Percentiles rank a stretch among this genome's conserved stretches.
Evolutionary conservation across 2,113 vertebrate genomes (phyloP).

Genomic region (Notarius quadriscutis): DNA sequence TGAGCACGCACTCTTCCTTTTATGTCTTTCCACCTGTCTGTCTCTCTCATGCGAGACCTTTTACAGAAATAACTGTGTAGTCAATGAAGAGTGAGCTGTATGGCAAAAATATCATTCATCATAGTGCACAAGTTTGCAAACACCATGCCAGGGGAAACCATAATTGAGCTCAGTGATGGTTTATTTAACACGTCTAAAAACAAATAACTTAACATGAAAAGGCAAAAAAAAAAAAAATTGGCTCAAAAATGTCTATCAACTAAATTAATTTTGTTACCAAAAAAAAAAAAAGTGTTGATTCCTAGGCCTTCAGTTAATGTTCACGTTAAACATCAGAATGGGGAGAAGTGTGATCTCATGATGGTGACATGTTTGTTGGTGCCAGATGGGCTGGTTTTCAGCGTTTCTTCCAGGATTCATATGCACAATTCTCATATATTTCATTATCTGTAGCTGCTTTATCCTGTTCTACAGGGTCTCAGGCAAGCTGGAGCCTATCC

Average conservation of each 20-base stretch:
- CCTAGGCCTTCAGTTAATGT: background rate
- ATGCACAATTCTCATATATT: no score
- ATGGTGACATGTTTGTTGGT: background rate
- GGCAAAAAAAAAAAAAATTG: background rate
- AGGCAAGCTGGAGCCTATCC: no score
- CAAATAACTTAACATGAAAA: background rate
- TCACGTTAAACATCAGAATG: background rate
- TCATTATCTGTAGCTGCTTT: no score
- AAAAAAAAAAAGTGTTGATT: background rate
- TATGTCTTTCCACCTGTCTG: background rate
- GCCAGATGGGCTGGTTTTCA: background rate
- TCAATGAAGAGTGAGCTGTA: background rate
- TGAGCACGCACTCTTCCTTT: background rate
- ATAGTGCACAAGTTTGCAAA: background rate
- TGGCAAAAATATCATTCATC: background rate
- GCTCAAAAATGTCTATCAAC: background rate
- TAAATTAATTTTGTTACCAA: background rate
- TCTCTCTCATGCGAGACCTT: background rate
- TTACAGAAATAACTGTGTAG: background rate
- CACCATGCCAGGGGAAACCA: background rate
- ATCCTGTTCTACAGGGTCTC: no score
- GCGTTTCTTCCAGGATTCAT: background rate
- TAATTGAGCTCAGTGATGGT: background rate
- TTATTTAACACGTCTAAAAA: background rate
- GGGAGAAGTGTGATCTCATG: background rate